Conservation (phyloP, 2,113 vertebrate species). For the Saimiri boliviensis region DNA sequence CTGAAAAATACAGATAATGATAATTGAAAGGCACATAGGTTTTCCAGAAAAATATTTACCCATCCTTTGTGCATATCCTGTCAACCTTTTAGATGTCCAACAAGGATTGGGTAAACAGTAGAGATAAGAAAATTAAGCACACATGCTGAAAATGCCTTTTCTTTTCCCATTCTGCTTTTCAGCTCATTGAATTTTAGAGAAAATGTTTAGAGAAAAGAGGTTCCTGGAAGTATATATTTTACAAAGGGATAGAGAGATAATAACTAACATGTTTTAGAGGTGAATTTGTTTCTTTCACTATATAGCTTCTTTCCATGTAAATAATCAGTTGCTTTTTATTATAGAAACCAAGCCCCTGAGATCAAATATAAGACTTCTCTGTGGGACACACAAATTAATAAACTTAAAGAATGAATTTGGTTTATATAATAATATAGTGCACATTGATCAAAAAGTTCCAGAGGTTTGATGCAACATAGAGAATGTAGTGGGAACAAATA, state of each 20-base stretch:
- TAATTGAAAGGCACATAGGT: not conserved
- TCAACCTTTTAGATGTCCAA: not conserved
- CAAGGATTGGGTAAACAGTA: not conserved
- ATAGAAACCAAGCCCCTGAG: conserved; percentile 19
- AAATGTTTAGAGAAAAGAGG: not conserved
- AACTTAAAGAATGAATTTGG: conserved; percentile 36
- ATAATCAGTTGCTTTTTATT: conserved; percentile 4
- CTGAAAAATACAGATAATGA: not conserved
- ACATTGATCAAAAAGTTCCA: conserved; percentile 37
- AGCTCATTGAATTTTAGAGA: not conserved
- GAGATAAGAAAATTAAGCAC: not conserved
- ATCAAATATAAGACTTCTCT: not conserved
- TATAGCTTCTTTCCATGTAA: not conserved
- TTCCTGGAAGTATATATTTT: not conserved
- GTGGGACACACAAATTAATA: conserved; percentile 8
- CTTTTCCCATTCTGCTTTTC: not conserved
- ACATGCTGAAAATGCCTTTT: not conserved
- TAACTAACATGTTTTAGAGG: not conserved
- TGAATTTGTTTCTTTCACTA: not conserved
- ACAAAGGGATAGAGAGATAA: not conserved
- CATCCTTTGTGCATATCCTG: not conserved
- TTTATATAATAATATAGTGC: not conserved
- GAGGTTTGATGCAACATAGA: not conserved
- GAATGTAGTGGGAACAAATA: conserved; percentile 30
- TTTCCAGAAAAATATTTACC: not conserved